Evolutionary conservation across 2,888 invertebrate genomes (phyloP).

Genomic region (Phortica magna): DNA sequence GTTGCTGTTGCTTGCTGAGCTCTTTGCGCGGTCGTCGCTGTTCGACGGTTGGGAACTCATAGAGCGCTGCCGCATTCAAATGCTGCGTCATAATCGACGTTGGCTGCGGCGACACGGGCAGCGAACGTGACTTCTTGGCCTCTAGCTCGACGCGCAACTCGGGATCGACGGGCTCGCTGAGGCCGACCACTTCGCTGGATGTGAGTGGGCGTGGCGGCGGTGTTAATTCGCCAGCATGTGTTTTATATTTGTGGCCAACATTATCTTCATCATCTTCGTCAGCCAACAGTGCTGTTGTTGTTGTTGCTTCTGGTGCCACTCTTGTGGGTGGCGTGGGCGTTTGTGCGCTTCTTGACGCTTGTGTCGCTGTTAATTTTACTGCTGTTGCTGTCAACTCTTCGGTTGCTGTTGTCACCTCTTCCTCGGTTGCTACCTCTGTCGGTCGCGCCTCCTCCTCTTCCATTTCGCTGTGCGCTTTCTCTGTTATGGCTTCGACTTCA

Average conservation of each 20-base stretch:
- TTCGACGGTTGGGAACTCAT: constrained; percentile 51
- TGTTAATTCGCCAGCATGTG: constrained; percentile 48
- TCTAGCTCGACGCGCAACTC: constrained; percentile 62
- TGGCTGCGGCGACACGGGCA: constrained; percentile 74
- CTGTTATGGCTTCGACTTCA: background rate
- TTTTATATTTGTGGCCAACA: constrained; percentile 2
- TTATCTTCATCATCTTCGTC: background rate
- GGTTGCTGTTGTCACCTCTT: background rate
- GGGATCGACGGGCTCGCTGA: constrained; percentile 60
- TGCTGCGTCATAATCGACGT: constrained; percentile 52
- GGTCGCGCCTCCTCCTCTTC: background rate
- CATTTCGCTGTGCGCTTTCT: background rate
- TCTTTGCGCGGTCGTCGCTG: background rate
- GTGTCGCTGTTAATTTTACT: constrained; percentile 14
- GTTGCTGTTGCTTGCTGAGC: constrained; percentile 44
- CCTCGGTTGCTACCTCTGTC: background rate
- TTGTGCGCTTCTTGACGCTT: background rate
- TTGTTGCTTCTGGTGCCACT: background rate
- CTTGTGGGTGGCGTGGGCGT: constrained; percentile 4
- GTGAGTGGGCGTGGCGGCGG: constrained; percentile 75
- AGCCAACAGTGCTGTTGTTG: background rate
- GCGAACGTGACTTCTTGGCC: constrained; percentile 72
- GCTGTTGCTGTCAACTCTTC: constrained; percentile 5
- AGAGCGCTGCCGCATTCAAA: constrained; percentile 59
- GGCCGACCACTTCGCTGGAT: constrained; percentile 72